Conservation (phyloP, 2,797 vertebrate genomes). For the Otolemur crassicaudatus region DNA sequence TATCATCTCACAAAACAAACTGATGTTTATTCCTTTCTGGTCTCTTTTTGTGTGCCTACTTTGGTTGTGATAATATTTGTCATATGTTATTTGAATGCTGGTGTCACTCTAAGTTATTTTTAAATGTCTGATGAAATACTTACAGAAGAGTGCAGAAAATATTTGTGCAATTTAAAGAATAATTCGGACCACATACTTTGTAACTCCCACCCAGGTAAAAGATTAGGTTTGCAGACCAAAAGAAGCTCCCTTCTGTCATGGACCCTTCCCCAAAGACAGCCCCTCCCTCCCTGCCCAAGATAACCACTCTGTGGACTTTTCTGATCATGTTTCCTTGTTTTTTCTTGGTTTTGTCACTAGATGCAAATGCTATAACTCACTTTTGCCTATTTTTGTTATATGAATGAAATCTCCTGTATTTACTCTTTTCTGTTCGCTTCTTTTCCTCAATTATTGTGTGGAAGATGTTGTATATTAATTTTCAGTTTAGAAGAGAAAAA, state of each 20-base stretch:
- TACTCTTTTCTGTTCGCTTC: not conserved
- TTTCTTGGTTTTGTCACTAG: not conserved
- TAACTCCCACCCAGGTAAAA: not conserved
- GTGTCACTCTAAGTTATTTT: not conserved
- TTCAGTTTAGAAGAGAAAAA: conserved; percentile 40
- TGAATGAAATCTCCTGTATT: not conserved
- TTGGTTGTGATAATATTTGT: not conserved
- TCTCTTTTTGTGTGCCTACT: not conserved
- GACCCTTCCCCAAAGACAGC: not conserved
- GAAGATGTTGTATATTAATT: not conserved
- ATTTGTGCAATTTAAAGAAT: not conserved
- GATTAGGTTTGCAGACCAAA: not conserved
- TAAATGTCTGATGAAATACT: not conserved
- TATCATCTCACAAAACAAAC: not conserved
- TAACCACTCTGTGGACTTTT: not conserved
- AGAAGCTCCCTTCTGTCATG: not conserved
- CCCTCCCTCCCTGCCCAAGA: not conserved
- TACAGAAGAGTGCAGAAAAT: not conserved
- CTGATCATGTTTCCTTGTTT: not conserved
- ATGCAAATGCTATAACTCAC: not conserved
- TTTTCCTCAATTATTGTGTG: not conserved
- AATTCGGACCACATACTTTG: not conserved
- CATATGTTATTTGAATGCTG: not conserved
- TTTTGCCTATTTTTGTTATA: not conserved
- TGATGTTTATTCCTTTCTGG: not conserved